phyloP scores from a whole-genome alignment of 2,113 vertebrate genomes.

The Pan paniscus region DNA sequence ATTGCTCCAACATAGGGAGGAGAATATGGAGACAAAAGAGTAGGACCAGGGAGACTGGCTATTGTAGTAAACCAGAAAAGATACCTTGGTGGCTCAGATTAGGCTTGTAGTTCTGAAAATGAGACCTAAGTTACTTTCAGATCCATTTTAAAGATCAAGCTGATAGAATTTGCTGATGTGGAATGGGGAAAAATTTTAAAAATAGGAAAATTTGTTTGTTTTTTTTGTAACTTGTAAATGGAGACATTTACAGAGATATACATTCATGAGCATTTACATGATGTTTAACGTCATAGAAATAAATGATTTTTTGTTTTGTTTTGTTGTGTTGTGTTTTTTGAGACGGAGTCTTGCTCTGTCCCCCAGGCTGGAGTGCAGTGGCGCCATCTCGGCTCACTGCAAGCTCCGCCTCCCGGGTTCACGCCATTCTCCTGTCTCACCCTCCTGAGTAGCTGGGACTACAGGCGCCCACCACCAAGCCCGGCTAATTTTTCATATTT shows the following conservation, averaged over 20 bases:
- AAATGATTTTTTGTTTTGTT: too few relatives aligned
- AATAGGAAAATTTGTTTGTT: neutral
- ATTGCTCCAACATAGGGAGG: neutral
- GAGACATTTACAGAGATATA: neutral
- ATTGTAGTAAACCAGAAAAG: neutral
- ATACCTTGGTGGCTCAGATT: neutral
- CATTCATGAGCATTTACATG: neutral
- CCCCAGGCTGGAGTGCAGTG: too few relatives aligned
- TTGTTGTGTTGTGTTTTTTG: too few relatives aligned
- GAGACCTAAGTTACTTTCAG: neutral
- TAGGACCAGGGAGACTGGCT: neutral
- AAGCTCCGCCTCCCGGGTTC: too few relatives aligned
- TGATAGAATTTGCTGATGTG: neutral
- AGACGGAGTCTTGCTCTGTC: too few relatives aligned
- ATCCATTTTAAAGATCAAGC: neutral
- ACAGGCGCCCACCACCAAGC: too few relatives aligned
- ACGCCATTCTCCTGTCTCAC: too few relatives aligned
- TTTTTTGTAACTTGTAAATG: neutral
- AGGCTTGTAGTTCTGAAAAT: neutral
- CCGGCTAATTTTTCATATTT: too few relatives aligned
- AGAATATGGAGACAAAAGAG: neutral
- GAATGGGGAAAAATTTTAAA: neutral
- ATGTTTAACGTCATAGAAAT: neutral
- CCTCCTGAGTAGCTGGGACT: too few relatives aligned
- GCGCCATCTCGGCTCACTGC: too few relatives aligned